Base-by-base conservation (phyloP, 2,113 vertebrate genomes). In the Brevimyrus niger region DNA sequence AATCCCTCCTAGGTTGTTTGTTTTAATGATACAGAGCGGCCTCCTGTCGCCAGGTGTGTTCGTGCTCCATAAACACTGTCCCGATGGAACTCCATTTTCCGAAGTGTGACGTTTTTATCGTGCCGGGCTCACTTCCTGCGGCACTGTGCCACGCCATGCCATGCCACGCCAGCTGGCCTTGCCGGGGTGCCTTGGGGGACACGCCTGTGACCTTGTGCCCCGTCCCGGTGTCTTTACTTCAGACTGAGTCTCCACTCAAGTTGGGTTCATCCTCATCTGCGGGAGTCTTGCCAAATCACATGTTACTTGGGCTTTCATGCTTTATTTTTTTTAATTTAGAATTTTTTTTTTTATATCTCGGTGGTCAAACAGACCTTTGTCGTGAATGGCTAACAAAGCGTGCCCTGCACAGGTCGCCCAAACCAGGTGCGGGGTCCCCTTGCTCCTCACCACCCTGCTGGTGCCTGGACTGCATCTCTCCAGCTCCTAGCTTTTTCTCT, bases 71-170 rank as follows among this genome's bases (percentile, higher is more conserved):
- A 87, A 38, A 76, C 15, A 10, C 31, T 42, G 15, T 17, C 17
- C 86, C 21, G 53, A 58, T 4, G 38, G 83, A 86, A 27, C 83
- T 50, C 50, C 23, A 50, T 86, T 86, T 47, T 47, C 47, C 11
- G 83, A 11, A 50, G 4, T n/a, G 83, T 86, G 83, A 86, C n/a
- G 23, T 48, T 48, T 86, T 86, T 86, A 86, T 86, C 46, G 83
- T 23, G 21, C n/a, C 2, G 4, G 10, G 13, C 47, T 86, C 13
- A 19, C 10, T 50, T 86, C 44, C 82, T 21, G 44, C 2, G 7
- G 46, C 8, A 13, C 46, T 0, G 44, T 9, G 38, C 46, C 48
- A 13, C 0, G 48, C 48, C 50, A 4, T 3, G 17, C 51, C 53
- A 46, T 19, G 38, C 23, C 19, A 13, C 10, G 47, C 44, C 27